Base-by-base conservation (phyloP, 2,888 invertebrate genomes). In the Phrixothrix hirtus region DNA sequence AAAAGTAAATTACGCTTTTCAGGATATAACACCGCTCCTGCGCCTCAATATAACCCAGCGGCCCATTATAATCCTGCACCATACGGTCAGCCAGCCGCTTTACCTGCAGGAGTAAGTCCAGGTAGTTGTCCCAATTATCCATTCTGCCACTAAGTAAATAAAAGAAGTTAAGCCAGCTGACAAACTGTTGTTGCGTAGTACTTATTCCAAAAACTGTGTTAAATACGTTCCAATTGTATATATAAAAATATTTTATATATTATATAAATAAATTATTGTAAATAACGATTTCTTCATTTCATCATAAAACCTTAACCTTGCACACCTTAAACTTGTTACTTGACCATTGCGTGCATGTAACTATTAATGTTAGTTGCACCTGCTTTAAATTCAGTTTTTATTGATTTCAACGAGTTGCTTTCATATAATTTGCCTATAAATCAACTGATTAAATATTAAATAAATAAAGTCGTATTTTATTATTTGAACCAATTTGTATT, bases 81-180 rank as follows among this genome's bases (percentile, higher is more conserved):
- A 67, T 37, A 54, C 35, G 55, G 43, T 15, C 57, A 49, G 21
- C 49, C 57, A 15, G 60, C 55, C 10, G 38, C 64, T 12, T 63
- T 75, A 37, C 76, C 76, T n/a, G 76, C 76, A 55, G 76, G 76
- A 49, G 76, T 76, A 13, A 70, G 72, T 54, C 66, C 75, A n/a
- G 65, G 63, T 37, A 60, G 73, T 11, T 76, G 76, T 57, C 76
- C 76, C 57, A 75, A 76, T 67, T 76, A 76, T 56, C 76, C 75
- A 26, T 75, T 73, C 74, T 76, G 76, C 58, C 71, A 72, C 62
- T 73, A 71, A 68, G 17, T 46, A 49, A 34, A 21, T 32, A 16
- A 41, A 47, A 56, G 59, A 55, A 49, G 61, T 52, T 60, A 55
- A 62, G 61, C 65, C 65, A 66, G 66, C 65, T 66, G 66, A 66